Percentiles rank a stretch among this genome's conserved stretches.
Evolutionary conservation across 2,888 invertebrate species (phyloP).

Genomic region (Caenorhabditis afra): DNA sequence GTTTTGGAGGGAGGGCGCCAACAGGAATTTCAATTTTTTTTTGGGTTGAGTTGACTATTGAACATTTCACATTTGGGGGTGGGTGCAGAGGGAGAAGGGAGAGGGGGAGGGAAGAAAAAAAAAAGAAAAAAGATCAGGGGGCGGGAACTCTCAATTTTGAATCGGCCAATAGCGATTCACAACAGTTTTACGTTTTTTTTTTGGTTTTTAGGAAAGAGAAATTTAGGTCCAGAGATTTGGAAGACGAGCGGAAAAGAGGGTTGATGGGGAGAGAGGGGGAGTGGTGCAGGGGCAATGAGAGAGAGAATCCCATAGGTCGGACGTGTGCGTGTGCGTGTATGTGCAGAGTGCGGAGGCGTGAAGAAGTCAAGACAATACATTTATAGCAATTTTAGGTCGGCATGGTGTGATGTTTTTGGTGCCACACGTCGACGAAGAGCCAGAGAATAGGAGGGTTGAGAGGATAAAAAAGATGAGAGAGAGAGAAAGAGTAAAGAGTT

Average conservation of each 20-base stretch:
- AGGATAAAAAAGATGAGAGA: not conserved
- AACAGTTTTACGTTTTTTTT: not conserved
- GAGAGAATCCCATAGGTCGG: not conserved
- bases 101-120: no score
- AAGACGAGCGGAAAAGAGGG: not conserved
- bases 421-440: slow-evolving; percentile 2
- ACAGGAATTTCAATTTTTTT: no score
- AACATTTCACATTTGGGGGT: no score
- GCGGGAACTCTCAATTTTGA: not conserved
- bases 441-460: not conserved
- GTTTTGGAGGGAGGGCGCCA: slow-evolving; percentile 1
- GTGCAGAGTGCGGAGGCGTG: no score
- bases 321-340: no score
- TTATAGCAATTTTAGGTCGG: slow-evolving; percentile 16
- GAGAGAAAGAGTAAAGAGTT: slow-evolving; percentile 1
- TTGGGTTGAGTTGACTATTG: no score
- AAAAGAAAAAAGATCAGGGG: not conserved
- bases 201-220: slow-evolving; percentile 13
- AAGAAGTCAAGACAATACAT: slow-evolving; percentile 13
- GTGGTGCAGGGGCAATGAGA: not conserved
- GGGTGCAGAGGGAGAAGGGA: no score
- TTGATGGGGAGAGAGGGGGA: not conserved
- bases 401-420: slow-evolving; percentile 17
- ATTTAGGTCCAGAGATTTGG: not conserved
- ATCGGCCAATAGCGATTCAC: not conserved